Evolutionary conservation across 2,888 invertebrate species (phyloP).

Genomic region (Dynastes tityus): DNA sequence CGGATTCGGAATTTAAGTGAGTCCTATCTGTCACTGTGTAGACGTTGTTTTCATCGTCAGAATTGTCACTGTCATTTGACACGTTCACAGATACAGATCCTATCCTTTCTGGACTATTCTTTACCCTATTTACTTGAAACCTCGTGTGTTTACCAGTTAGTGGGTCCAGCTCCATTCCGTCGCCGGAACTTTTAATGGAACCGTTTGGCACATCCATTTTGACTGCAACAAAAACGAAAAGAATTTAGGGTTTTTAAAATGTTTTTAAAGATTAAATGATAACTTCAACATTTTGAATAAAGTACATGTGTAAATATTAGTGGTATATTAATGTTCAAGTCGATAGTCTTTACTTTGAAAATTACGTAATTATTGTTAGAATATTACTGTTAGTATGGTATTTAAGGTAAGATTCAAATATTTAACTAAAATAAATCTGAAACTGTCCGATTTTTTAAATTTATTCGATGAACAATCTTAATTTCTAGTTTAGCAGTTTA

Average conservation of each 20-base stretch:
- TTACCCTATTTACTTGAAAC: conserved; percentile 77
- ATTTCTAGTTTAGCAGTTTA: too few relatives aligned
- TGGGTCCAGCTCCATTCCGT: conserved; percentile 61
- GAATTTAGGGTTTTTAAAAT: neutral
- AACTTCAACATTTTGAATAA: too few relatives aligned
- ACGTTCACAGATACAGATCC: conserved; percentile 50
- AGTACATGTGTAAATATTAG: too few relatives aligned
- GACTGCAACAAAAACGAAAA: conserved; percentile 14
- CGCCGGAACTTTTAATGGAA: conserved; percentile 50
- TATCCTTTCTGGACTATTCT: conserved; percentile 68
- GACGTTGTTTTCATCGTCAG: conserved; percentile 68
- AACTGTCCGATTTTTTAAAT: too few relatives aligned
- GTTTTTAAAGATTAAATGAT: neutral
- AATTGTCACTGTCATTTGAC: conserved; percentile 57
- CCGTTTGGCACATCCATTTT: conserved; percentile 56
- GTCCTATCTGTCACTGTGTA: conserved; percentile 70
- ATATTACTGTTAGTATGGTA: too few relatives aligned
- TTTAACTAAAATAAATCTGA: too few relatives aligned
- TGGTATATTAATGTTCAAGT: too few relatives aligned
- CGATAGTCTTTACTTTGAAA: too few relatives aligned
- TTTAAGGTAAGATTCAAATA: too few relatives aligned
- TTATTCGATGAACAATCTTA: too few relatives aligned
- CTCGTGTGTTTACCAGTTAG: conserved; percentile 71
- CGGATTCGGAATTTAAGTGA: conserved; percentile 71
- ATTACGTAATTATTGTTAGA: too few relatives aligned